Evolutionary conservation across 2,888 invertebrate genomes (phyloP), one percentile per base, ranked within the genome.

Genomic region (Allophyes oxyacanthae): DNA sequence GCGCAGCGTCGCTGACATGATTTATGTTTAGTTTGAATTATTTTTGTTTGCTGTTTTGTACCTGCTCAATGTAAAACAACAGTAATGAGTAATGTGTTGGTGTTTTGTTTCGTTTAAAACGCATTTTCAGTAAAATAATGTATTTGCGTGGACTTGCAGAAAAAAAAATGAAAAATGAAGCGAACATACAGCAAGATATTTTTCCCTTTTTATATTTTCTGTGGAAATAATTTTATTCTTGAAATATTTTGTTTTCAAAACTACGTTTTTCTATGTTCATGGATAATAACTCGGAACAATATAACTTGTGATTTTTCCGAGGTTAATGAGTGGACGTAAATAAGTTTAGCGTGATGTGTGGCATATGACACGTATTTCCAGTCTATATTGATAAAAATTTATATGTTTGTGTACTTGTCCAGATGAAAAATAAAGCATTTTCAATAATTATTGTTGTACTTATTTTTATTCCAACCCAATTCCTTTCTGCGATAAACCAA

Each of bases 21-120:
- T 68, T 64, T 72, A 62, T 67, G 75, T 50, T 45, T 61, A 48
- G 45, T 60, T 55, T 45, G 52, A 59, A 46, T 61, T 42, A 37
- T 55, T 66, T 72, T 74, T 73, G 55, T 79, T 85, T 80, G 81
- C 79, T 89, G 81, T 84, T 82, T 85, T 82, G 85, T 87, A 88
- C 85, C 85, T 88, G 86, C 78, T 82, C 79, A 51, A 40, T 57
- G 32, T 45, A 37, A 64, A 66, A 55, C 53, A 53, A 57, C 46
- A 41, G 40, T 54, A 44, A 43, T 15, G 15, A 28, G 32, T 26
- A 48, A 36, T 20, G 4, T 34, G n/a, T 36, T 34, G 10, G 11
- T 50, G 37, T 57, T 40, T 45, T 46, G 38, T 64, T 40, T 45
- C 8, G 34, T 64, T 43, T 45, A 32, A 26, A 38, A 11, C 53